phyloP scores from a whole-genome alignment of 2,797 vertebrate species.

The Pangasius macronema region DNA sequence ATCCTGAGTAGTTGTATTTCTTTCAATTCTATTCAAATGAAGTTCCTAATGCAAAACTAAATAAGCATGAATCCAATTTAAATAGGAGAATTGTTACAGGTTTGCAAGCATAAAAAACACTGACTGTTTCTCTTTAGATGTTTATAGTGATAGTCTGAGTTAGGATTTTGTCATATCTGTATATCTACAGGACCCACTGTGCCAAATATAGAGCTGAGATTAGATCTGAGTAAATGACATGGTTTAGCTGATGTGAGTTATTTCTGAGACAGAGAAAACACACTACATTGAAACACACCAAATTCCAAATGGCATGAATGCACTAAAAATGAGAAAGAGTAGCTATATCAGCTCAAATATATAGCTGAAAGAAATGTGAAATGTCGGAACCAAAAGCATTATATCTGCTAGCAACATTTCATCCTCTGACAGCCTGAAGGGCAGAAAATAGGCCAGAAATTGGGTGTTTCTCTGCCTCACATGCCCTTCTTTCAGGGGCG shows the following conservation, averaged over 20 bases:
- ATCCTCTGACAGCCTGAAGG: background rate
- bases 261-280: background rate
- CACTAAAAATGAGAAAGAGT: background rate
- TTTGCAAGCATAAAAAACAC: background rate
- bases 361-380: background rate
- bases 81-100: background rate
- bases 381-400: background rate
- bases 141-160: background rate
- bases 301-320: background rate
- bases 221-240: background rate
- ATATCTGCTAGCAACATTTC: background rate
- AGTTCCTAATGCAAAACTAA: background rate
- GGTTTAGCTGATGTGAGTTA: background rate
- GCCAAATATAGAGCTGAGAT: background rate
- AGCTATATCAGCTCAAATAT: background rate
- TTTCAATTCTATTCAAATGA: background rate
- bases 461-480: slow-evolving; percentile 25
- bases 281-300: background rate
- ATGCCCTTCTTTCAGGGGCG: slow-evolving; percentile 3
- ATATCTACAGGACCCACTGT: background rate
- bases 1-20: background rate
- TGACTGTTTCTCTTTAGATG: background rate
- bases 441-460: slow-evolving; percentile 16
- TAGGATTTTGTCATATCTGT: background rate
- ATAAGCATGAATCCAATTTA: background rate